Evolutionary conservation across 2,113 vertebrate genomes (phyloP).

Genomic region (Leptobrachium ailaonicum): DNA sequence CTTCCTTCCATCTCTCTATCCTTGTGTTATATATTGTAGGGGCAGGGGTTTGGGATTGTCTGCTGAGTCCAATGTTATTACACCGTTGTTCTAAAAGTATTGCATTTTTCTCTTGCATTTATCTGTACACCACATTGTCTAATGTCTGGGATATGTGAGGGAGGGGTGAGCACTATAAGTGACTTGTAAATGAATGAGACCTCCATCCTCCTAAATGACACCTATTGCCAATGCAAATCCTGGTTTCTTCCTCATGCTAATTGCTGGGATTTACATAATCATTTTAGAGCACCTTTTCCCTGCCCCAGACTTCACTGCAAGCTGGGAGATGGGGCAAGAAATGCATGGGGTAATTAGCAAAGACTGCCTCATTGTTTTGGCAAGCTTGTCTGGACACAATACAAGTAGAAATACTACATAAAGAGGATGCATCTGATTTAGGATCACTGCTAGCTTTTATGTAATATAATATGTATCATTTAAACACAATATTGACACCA

Average conservation of each 20-base stretch:
- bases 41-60: too few relatives aligned
- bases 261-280: conserved; percentile 54
- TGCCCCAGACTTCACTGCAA: conserved; percentile 54
- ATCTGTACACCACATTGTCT: not conserved
- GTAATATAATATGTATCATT: too few relatives aligned
- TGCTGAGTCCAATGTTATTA: too few relatives aligned
- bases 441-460: too few relatives aligned
- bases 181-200: conserved; percentile 34
- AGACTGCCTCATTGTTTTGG: conserved; percentile 33
- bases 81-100: too few relatives aligned
- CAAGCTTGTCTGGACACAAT: not conserved
- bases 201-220: conserved; percentile 48
- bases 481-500: not conserved
- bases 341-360: conserved; percentile 34
- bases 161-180: conserved; percentile 32
- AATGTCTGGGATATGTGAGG: conserved; percentile 1
- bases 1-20: too few relatives aligned
- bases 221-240: conserved; percentile 59
- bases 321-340: conserved; percentile 41
- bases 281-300: conserved; percentile 52
- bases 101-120: too few relatives aligned
- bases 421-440: not conserved
- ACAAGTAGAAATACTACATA: too few relatives aligned
- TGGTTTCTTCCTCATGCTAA: conserved; percentile 61
- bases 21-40: too few relatives aligned